Percentiles rank a stretch among this genome's conserved stretches.
These are phyloP conservation scores for Hypanus sabinus DNA, from an alignment of 2,113 vertebrate genomes.

Conservation along the genomic window DNA sequence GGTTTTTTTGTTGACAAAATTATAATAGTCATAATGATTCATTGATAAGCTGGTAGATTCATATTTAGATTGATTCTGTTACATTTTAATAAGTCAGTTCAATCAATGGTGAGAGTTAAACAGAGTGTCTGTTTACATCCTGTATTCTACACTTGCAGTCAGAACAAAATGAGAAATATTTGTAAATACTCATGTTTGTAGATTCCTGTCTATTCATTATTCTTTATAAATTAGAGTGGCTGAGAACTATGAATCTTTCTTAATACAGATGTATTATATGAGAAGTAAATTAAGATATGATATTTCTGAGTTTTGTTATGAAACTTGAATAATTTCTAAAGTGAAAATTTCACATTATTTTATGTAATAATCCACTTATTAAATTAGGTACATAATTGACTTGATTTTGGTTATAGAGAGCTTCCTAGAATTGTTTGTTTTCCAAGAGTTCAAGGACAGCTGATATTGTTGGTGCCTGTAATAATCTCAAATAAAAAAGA, in stretches of 20 bases:
- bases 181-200: neutral
- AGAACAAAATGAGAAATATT: neutral
- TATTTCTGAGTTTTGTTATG: neutral
- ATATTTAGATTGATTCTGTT: slow-evolving; percentile 1
- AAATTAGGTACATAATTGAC: neutral
- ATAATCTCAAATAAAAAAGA: neutral
- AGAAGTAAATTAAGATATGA: neutral
- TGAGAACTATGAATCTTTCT: neutral
- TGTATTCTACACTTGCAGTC: neutral
- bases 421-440: neutral
- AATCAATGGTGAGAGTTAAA: neutral
- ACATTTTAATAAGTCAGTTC: neutral
- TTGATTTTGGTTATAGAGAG: neutral
- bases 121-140: neutral
- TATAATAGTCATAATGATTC: neutral
- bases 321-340: neutral
- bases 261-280: neutral
- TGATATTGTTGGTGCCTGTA: neutral
- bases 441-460: neutral
- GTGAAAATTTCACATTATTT: neutral
- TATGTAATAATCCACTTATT: neutral
- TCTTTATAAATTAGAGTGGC: neutral
- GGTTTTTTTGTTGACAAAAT: neutral
- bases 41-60: slow-evolving; percentile 22
- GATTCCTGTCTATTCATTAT: neutral